These are phyloP conservation scores for Pseudolycoriella hygida DNA, from an alignment of 2,888 invertebrate species.

Conservation along the genomic window DNA sequence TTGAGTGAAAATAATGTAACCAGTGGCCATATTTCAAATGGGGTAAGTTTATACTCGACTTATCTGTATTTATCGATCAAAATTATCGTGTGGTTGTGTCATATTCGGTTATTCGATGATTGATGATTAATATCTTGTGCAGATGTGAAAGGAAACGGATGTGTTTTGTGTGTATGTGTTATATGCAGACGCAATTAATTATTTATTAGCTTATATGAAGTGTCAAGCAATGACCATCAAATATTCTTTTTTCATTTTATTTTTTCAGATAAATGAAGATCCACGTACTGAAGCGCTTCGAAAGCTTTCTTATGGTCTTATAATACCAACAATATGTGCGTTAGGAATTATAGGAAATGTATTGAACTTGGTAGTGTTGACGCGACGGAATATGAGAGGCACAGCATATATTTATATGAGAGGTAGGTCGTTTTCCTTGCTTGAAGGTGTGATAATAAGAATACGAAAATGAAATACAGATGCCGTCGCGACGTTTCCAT, in stretches of 20 bases:
- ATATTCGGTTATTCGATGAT: too few species aligned
- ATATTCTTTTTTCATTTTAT: not conserved
- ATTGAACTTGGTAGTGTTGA: slow-evolving; percentile 59
- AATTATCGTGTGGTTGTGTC: too few species aligned
- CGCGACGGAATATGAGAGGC: slow-evolving; percentile 57
- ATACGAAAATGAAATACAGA: too few species aligned
- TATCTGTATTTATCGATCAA: too few species aligned
- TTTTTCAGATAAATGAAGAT: slow-evolving; percentile 29
- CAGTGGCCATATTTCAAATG: slow-evolving; percentile 12
- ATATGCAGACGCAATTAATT: too few species aligned
- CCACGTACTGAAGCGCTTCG: slow-evolving; percentile 38
- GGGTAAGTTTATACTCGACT: slow-evolving; percentile 1
- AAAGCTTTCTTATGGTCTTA: slow-evolving; percentile 44
- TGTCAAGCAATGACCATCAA: too few species aligned
- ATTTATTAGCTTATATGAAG: too few species aligned
- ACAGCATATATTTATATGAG: slow-evolving; percentile 66
- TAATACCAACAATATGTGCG: slow-evolving; percentile 49
- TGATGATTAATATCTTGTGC: too few species aligned
- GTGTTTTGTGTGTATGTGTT: too few species aligned
- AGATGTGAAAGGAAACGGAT: not conserved
- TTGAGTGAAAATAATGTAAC: slow-evolving; percentile 23
- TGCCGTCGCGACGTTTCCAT: too few species aligned
- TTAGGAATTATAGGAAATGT: slow-evolving; percentile 62
- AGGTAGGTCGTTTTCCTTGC: slow-evolving; percentile 32
- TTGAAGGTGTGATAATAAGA: too few species aligned